These are phyloP conservation scores for Sylvia atricapilla DNA, from an alignment of 2,113 vertebrate species.

Conservation along the genomic window DNA sequence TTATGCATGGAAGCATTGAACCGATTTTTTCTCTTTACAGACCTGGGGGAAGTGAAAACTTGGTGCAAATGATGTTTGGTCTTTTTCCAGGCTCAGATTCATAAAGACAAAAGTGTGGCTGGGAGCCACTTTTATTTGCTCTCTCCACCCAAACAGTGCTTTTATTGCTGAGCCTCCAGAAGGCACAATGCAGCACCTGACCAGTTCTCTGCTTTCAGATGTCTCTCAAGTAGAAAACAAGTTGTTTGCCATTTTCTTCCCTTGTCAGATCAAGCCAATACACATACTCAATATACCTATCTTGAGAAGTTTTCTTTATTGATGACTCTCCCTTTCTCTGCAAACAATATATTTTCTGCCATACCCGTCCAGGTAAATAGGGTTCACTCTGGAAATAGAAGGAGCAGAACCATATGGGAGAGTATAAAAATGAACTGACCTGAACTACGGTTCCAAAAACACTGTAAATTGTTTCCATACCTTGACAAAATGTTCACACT, in stretches of 20 bases:
- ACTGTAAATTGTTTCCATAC: constrained; percentile 58
- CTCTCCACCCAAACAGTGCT: background rate
- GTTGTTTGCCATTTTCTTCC: constrained; percentile 46
- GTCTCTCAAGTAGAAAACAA: constrained; percentile 38
- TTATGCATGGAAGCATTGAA: background rate
- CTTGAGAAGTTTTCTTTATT: constrained; percentile 59
- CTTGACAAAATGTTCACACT: constrained; percentile 32
- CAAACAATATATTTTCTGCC: constrained; percentile 58
- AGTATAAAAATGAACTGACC: constrained; percentile 61
- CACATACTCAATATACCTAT: constrained; percentile 40
- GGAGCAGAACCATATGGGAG: constrained; percentile 40
- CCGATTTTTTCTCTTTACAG: background rate
- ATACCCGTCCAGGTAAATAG: constrained; percentile 45
- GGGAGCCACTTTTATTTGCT: background rate
- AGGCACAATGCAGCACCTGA: background rate
- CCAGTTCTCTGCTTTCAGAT: background rate
- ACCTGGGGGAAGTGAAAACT: background rate
- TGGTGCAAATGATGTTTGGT: background rate
- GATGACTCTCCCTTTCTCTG: constrained; percentile 52
- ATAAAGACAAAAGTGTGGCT: background rate
- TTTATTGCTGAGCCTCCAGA: background rate
- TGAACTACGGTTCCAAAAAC: constrained; percentile 48
- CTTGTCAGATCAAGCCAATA: constrained; percentile 42
- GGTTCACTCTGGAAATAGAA: constrained; percentile 53
- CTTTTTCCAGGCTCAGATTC: background rate